Evolutionary conservation across 2,797 vertebrate genomes (phyloP).

Genomic region (Muraenolepis orangiensis): DNA sequence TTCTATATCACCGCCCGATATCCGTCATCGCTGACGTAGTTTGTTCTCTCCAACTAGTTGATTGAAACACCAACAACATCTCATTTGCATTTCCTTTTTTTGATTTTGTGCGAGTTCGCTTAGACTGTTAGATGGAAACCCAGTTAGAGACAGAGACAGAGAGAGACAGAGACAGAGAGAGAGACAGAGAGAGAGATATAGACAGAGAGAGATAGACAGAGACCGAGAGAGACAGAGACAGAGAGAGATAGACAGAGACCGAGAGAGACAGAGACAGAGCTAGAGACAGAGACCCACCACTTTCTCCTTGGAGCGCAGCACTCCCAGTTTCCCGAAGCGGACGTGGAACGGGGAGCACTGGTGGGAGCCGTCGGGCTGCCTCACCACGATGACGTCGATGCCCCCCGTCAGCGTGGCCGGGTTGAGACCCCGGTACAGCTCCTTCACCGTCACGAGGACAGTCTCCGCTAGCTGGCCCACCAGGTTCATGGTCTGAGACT

Average conservation of each 20-base stretch:
- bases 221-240: too few species aligned
- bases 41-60: too few species aligned
- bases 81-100: too few species aligned
- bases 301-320: slow-evolving; percentile 91
- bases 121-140: too few species aligned
- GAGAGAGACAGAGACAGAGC: too few species aligned
- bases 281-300: slow-evolving; percentile 74
- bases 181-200: background rate
- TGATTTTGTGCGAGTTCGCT: too few species aligned
- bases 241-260: too few species aligned
- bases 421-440: slow-evolving; percentile 89
- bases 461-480: slow-evolving; percentile 91
- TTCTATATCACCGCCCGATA: too few species aligned
- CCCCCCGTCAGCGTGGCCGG: slow-evolving; percentile 88
- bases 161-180: background rate
- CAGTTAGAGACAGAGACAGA: too few species aligned
- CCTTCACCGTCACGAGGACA: slow-evolving; percentile 86
- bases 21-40: too few species aligned
- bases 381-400: slow-evolving; percentile 91
- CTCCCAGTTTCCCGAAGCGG: slow-evolving; percentile 93
- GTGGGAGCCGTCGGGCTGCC: slow-evolving; percentile 85
- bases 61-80: too few species aligned
- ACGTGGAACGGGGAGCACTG: slow-evolving; percentile 94
- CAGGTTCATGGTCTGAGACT: slow-evolving; percentile 91
- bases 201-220: too few species aligned